These are phyloP conservation scores for Drosophila flavopinicola DNA, from an alignment of 2,888 invertebrate species.

Conservation along the genomic window DNA sequence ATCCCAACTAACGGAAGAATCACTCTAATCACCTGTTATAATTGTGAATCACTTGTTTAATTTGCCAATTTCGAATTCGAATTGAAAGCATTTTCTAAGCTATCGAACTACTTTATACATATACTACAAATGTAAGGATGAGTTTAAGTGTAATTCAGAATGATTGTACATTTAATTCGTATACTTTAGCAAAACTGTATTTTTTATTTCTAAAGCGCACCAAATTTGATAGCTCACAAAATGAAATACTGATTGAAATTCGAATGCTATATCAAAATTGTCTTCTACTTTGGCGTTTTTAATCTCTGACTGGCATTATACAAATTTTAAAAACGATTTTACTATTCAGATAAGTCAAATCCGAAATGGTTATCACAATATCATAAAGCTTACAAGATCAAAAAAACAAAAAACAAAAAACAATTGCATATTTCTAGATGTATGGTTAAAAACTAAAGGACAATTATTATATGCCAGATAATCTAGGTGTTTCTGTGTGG, in stretches of 20 bases:
- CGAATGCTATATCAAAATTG: not conserved
- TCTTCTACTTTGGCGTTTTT: not conserved
- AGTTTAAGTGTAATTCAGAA: not conserved
- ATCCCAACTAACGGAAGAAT: conserved; percentile 1
- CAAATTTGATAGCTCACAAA: no score
- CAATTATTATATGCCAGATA: not conserved
- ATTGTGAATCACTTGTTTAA: not conserved
- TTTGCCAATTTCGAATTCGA: not conserved
- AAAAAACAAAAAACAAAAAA: not conserved
- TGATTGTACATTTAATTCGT: no score
- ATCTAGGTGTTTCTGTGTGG: not conserved
- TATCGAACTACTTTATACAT: not conserved
- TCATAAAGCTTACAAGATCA: not conserved
- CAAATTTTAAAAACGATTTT: not conserved
- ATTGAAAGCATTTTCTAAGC: not conserved
- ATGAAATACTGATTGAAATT: no score
- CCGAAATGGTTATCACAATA: not conserved
- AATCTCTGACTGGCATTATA: not conserved
- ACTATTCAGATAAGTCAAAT: not conserved
- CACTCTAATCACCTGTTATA: not conserved
- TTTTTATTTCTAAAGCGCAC: no score
- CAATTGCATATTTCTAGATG: no score
- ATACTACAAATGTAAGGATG: not conserved
- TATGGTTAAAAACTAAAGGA: not conserved
- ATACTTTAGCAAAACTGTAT: no score